phyloP scores from a whole-genome alignment of 2,113 vertebrate species.

The Stegostoma tigrinum region DNA sequence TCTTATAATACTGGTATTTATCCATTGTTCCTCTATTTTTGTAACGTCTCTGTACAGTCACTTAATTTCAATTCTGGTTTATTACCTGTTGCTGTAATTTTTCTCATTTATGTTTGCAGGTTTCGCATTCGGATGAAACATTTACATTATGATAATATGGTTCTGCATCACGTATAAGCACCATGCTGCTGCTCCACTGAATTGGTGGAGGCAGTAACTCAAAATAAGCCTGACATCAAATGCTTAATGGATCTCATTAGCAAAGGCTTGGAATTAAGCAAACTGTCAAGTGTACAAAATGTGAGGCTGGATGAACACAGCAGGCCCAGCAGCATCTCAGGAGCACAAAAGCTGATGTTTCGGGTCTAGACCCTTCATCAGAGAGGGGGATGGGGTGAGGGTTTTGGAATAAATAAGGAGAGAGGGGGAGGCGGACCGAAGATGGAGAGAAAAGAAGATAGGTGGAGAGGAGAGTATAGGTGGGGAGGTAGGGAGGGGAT shows the following conservation, averaged over 20 bases:
- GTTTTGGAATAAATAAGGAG: too few relatives aligned
- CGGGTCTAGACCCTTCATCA: too few relatives aligned
- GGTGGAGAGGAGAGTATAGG: too few relatives aligned
- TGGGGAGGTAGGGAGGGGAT: too few relatives aligned
- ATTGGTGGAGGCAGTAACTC: neutral
- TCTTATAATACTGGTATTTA: neutral
- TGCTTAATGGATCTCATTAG: conserved; percentile 28
- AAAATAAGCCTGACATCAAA: conserved; percentile 8
- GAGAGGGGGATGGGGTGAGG: too few relatives aligned
- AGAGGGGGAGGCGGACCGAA: too few relatives aligned
- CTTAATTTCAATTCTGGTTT: neutral
- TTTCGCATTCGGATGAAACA: neutral
- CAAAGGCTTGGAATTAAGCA: neutral
- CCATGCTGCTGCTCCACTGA: neutral
- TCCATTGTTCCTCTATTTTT: neutral
- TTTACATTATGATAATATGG: neutral
- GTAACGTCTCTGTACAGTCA: neutral
- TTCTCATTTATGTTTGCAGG: neutral
- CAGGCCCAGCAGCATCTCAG: too few relatives aligned
- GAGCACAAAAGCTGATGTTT: too few relatives aligned
- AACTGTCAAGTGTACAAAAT: neutral
- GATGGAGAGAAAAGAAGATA: too few relatives aligned
- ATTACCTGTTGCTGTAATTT: conserved; percentile 1
- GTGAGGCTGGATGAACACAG: too few relatives aligned
- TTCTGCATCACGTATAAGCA: neutral